These are phyloP conservation scores for Hofmannophila pseudospretella DNA, from an alignment of 2,888 invertebrate genomes.

Conservation along the genomic window DNA sequence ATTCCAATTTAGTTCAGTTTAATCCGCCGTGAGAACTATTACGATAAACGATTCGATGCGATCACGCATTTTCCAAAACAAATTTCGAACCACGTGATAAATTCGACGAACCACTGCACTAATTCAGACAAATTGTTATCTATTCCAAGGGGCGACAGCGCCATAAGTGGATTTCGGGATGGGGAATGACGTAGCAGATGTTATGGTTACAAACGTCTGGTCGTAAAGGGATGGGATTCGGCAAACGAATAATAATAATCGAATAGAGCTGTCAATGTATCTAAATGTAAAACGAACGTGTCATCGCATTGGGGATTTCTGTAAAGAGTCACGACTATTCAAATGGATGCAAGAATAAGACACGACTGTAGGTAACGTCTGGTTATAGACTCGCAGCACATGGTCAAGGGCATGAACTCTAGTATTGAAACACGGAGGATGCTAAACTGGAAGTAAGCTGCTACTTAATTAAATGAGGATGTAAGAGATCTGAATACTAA, in stretches of 20 bases:
- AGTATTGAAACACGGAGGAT: neutral
- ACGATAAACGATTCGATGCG: slow-evolving; percentile 20
- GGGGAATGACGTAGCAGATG: slow-evolving; percentile 52
- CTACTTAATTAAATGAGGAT: slow-evolving; percentile 48
- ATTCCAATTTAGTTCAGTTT: too few relatives aligned
- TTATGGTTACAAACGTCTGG: slow-evolving; percentile 27
- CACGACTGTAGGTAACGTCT: neutral
- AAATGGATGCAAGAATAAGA: slow-evolving; percentile 7
- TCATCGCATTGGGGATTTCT: slow-evolving; percentile 1
- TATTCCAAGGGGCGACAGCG: slow-evolving; percentile 27
- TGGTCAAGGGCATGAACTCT: slow-evolving; percentile 4
- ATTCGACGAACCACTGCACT: slow-evolving; percentile 24
- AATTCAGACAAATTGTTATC: slow-evolving; percentile 42
- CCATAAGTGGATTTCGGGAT: slow-evolving; percentile 24
- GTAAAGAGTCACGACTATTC: slow-evolving; percentile 3
- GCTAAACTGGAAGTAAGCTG: slow-evolving; percentile 5
- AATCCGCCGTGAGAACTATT: slow-evolving; percentile 36
- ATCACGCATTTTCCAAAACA: slow-evolving; percentile 20
- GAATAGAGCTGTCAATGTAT: slow-evolving; percentile 14
- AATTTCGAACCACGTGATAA: slow-evolving; percentile 18
- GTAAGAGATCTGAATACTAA: slow-evolving; percentile 57
- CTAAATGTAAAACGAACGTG: neutral
- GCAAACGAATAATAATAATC: slow-evolving; percentile 16
- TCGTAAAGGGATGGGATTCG: slow-evolving; percentile 21
- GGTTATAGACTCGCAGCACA: neutral